A percentile compares a stretch with the other conserved stretches of the same genome.
phyloP scores from a whole-genome alignment of 2,797 vertebrate species.

The Microtus agrestis region DNA sequence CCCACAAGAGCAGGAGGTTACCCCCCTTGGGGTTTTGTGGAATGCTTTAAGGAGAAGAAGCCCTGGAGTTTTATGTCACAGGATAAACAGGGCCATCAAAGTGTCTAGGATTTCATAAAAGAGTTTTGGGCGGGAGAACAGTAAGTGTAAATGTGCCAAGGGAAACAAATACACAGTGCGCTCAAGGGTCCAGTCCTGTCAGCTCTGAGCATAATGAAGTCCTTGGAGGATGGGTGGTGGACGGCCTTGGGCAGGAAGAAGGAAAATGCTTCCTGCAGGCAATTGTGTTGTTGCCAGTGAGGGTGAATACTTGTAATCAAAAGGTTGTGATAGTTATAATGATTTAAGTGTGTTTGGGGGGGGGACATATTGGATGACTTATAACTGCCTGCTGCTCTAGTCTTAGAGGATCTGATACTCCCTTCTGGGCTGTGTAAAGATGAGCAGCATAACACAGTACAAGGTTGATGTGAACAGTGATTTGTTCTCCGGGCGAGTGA shows the following conservation, averaged over 20 bases:
- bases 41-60: background rate
- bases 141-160: background rate
- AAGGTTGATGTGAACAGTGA: background rate
- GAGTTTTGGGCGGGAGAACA: background rate
- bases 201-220: background rate
- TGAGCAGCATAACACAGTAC: background rate
- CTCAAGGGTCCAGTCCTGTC: background rate
- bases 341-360: background rate
- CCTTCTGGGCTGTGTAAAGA: background rate
- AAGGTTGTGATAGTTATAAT: background rate
- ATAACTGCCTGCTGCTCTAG: background rate
- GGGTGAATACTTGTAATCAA: background rate
- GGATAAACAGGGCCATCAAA: background rate
- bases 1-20: background rate
- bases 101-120: background rate
- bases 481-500: background rate
- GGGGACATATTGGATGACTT: background rate
- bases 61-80: background rate
- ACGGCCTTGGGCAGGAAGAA: background rate
- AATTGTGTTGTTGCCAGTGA: background rate
- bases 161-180: background rate
- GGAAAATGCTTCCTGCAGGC: background rate
- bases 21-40: background rate
- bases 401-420: no score
- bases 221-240: background rate